phyloP scores from a whole-genome alignment of 92 coral and sea anemone species.

The Actinostola sp. region DNA sequence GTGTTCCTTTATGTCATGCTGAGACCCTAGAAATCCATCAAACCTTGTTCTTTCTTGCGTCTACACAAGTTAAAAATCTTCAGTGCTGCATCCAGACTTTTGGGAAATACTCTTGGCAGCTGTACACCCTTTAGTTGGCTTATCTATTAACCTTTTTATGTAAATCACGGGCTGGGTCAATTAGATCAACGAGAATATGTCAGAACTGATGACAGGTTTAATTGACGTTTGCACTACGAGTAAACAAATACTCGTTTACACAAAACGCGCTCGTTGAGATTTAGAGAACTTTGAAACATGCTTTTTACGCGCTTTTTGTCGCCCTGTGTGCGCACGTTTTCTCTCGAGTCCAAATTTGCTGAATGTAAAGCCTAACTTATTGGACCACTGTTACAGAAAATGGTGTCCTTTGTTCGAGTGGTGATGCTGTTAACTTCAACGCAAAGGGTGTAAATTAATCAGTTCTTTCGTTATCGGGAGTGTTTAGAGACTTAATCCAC shows the following conservation, averaged over 20 bases:
- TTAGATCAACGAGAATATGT: constrained; percentile 38
- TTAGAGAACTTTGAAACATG: too few species aligned
- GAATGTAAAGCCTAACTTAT: too few species aligned
- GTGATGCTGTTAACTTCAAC: background rate
- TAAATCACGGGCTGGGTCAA: constrained; percentile 56
- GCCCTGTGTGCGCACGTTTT: too few species aligned
- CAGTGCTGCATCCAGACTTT: background rate
- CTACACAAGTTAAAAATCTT: background rate
- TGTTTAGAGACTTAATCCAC: background rate
- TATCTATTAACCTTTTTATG: constrained; percentile 61
- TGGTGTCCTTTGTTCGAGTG: background rate
- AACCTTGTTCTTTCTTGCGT: too few species aligned
- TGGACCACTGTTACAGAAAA: background rate
- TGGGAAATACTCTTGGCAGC: background rate
- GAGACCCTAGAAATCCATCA: too few species aligned
- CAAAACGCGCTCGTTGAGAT: background rate
- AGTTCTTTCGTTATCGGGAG: background rate
- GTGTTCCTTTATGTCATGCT: too few species aligned
- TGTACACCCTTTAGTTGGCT: background rate
- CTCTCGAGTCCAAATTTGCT: too few species aligned
- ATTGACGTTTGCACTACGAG: constrained; percentile 39
- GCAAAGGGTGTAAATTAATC: background rate
- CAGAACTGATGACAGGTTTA: constrained; percentile 30
- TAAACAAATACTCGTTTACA: constrained; percentile 22
- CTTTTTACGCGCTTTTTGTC: background rate